Conservation (phyloP, 2,797 vertebrate genomes). For the Ataeniobius toweri region DNA sequence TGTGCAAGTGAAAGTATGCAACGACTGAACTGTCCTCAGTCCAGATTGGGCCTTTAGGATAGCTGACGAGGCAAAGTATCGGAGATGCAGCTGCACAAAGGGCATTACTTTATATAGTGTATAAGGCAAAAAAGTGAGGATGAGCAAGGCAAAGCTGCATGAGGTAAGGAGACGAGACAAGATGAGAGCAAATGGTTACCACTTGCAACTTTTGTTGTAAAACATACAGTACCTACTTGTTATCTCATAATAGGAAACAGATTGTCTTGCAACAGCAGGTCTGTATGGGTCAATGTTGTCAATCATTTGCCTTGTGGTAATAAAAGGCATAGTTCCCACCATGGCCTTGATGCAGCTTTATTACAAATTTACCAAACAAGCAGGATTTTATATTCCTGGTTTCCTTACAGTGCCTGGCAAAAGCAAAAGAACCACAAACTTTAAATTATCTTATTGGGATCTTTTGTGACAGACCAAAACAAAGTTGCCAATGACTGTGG, state of each 20-base stretch:
- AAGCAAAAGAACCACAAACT: not conserved
- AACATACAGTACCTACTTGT: constrained; percentile 7
- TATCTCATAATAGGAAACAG: constrained; percentile 11
- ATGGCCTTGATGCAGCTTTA: constrained; percentile 33
- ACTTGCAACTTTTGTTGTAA: constrained; percentile 33
- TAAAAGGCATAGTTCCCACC: constrained; percentile 66
- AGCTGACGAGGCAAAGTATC: constrained; percentile 21
- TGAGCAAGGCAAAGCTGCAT: constrained; percentile 35
- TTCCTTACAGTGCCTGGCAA: not conserved
- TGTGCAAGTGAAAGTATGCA: constrained; percentile 26
- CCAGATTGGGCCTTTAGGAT: constrained; percentile 20
- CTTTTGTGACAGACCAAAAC: no score
- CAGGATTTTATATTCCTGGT: not conserved
- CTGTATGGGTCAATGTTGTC: constrained; percentile 19
- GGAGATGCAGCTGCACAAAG: constrained; percentile 31
- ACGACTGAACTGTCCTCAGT: constrained; percentile 18
- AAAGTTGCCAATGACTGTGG: no score
- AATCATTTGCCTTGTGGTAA: constrained; percentile 31
- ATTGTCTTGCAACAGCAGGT: constrained; percentile 30
- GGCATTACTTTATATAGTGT: constrained; percentile 25
- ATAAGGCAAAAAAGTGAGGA: constrained; percentile 18
- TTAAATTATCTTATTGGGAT: no score
- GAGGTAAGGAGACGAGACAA: constrained; percentile 41
- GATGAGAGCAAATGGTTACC: constrained; percentile 12
- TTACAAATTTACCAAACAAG: not conserved